phyloP scores from a whole-genome alignment of 2,797 vertebrate species.

The Myotis myotis region DNA sequence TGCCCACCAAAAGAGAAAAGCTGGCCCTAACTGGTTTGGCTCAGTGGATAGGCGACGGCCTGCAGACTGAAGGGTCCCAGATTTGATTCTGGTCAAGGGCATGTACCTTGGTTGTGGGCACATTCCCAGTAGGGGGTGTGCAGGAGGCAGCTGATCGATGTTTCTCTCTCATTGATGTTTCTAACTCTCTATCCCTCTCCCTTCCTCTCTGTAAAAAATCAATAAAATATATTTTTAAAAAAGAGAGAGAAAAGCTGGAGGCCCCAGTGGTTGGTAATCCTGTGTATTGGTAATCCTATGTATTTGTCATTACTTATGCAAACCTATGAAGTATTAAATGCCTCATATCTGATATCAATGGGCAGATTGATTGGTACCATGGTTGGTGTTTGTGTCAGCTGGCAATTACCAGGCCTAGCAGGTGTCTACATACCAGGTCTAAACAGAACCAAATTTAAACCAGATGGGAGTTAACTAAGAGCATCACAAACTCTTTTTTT shows the following conservation, averaged over 20 bases:
- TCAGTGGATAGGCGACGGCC: too few species aligned
- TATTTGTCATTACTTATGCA: not conserved
- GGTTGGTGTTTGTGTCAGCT: not conserved
- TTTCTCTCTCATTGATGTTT: too few species aligned
- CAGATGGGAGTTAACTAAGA: not conserved
- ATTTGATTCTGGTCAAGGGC: too few species aligned
- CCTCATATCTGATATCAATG: not conserved
- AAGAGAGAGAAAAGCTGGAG: not conserved
- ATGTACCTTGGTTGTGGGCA: too few species aligned
- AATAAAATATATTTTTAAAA: too few species aligned
- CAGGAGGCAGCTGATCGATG: too few species aligned
- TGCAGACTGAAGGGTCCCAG: too few species aligned
- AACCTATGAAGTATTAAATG: not conserved
- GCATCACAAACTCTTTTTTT: not conserved
- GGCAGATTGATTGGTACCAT: not conserved
- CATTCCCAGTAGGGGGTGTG: too few species aligned
- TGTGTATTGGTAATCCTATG: too few species aligned
- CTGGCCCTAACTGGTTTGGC: not conserved
- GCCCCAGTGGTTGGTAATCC: not conserved
- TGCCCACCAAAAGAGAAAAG: not conserved
- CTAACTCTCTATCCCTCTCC: too few species aligned
- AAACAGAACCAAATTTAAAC: not conserved
- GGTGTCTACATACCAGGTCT: not conserved
- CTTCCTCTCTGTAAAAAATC: too few species aligned
- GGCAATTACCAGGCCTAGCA: not conserved